These are phyloP conservation scores for Nymphalis c-album DNA, from an alignment of 2,888 invertebrate species.

Conservation along the genomic window DNA sequence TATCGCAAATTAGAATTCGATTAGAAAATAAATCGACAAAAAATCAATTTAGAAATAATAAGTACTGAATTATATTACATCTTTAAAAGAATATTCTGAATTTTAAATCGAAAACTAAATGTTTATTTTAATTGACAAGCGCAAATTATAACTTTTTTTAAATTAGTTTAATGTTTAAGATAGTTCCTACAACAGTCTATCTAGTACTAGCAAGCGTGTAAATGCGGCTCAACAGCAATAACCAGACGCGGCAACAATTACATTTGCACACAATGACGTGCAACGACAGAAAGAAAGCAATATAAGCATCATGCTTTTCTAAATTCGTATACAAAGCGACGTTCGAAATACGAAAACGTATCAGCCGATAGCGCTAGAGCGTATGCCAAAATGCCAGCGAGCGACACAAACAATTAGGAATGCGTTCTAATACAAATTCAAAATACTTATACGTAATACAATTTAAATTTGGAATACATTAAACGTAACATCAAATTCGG, in stretches of 20 bases:
- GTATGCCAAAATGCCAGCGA: slow-evolving; percentile 73
- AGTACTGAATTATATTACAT: too few relatives aligned
- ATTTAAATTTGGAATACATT: slow-evolving; percentile 49
- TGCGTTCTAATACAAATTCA: slow-evolving; percentile 73
- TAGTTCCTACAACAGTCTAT: slow-evolving; percentile 14
- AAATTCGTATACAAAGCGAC: slow-evolving; percentile 77
- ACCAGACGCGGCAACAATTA: slow-evolving; percentile 68
- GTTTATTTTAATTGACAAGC: too few relatives aligned
- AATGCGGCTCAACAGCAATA: slow-evolving; percentile 50
- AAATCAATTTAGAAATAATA: too few relatives aligned
- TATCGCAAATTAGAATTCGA: slow-evolving; percentile 8
- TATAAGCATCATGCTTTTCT: slow-evolving; percentile 62
- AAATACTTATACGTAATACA: slow-evolving; percentile 52
- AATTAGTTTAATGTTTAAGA: background rate
- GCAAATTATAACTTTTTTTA: background rate
- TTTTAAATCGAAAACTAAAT: too few relatives aligned
- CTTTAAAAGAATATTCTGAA: too few relatives aligned
- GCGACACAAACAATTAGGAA: slow-evolving; percentile 74
- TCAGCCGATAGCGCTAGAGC: slow-evolving; percentile 68
- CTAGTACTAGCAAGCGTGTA: slow-evolving; percentile 25
- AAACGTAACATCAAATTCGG: slow-evolving; percentile 12
- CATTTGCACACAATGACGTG: slow-evolving; percentile 76
- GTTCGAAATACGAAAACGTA: slow-evolving; percentile 73
- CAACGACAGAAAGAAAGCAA: slow-evolving; percentile 70
- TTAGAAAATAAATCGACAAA: background rate